Percentiles rank a stretch among this genome's conserved stretches.
phyloP scores from a whole-genome alignment of 2,888 invertebrate species.

The Cyclophora albipunctata region DNA sequence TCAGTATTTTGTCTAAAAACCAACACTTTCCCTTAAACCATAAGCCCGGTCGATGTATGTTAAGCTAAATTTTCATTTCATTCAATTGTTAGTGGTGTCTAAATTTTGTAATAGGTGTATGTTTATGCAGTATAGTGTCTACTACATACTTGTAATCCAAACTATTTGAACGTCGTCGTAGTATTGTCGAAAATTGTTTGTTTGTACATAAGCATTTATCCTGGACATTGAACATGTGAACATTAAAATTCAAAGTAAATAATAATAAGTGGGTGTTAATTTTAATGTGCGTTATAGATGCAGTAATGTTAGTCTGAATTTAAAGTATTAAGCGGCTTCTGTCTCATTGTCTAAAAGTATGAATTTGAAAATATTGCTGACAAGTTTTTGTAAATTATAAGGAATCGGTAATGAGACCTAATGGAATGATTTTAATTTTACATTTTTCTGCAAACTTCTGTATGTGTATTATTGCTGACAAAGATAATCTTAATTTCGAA shows the following conservation, averaged over 20 bases:
- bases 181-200: slow-evolving; percentile 32
- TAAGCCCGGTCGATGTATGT: slow-evolving; percentile 45
- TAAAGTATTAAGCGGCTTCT: too few relatives aligned
- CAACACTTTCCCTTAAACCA: background rate
- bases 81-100: slow-evolving; percentile 46
- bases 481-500: too few relatives aligned
- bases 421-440: too few relatives aligned
- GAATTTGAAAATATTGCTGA: too few relatives aligned
- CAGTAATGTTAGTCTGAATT: too few relatives aligned
- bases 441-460: too few relatives aligned
- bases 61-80: slow-evolving; percentile 48
- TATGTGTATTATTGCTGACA: too few relatives aligned
- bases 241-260: slow-evolving; percentile 3
- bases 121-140: slow-evolving; percentile 23
- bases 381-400: too few relatives aligned
- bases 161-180: slow-evolving; percentile 30
- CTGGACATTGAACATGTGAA: slow-evolving; percentile 26
- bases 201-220: slow-evolving; percentile 36
- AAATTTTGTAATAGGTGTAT: slow-evolving; percentile 52
- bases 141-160: slow-evolving; percentile 5
- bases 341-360: too few relatives aligned
- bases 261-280: background rate
- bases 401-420: too few relatives aligned
- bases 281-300: too few relatives aligned
- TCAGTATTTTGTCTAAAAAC: too few relatives aligned